Conservation (phyloP, 2,113 vertebrate species). For the Entomyzon cyanotis region DNA sequence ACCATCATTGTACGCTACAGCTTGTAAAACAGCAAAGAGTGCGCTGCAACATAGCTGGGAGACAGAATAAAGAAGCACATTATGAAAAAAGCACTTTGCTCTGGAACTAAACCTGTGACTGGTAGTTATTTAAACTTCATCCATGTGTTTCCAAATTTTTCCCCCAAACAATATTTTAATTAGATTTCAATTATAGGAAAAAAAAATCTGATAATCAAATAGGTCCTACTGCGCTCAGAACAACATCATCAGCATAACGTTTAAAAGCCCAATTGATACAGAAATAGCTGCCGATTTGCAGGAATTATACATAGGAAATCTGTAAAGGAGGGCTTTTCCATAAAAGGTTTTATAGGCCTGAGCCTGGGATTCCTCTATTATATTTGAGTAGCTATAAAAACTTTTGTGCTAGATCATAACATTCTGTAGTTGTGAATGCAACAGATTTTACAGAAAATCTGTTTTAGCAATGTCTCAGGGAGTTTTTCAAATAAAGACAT, state of each 20-base stretch:
- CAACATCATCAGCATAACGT: neutral
- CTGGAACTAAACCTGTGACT: neutral
- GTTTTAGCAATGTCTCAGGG: slow-evolving; percentile 41
- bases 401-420: slow-evolving; percentile 56
- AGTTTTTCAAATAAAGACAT: slow-evolving; percentile 45
- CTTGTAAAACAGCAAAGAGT: slow-evolving; percentile 35
- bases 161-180: neutral
- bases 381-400: slow-evolving; percentile 55
- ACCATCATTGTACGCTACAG: neutral
- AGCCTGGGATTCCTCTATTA: slow-evolving; percentile 43
- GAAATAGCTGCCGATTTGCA: neutral
- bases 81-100: slow-evolving; percentile 1
- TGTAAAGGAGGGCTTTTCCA: neutral
- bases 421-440: slow-evolving; percentile 53
- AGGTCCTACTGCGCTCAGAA: neutral
- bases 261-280: neutral
- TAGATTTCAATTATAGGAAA: neutral
- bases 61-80: neutral
- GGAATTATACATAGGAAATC: neutral
- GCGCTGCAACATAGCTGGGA: neutral
- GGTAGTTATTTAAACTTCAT: slow-evolving; percentile 32
- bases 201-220: neutral
- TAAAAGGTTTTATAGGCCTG: slow-evolving; percentile 6
- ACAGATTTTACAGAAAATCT: slow-evolving; percentile 59
- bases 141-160: neutral